These are phyloP conservation scores for Cichladusa arquata DNA, from an alignment of 2,113 vertebrate genomes.

Conservation along the genomic window DNA sequence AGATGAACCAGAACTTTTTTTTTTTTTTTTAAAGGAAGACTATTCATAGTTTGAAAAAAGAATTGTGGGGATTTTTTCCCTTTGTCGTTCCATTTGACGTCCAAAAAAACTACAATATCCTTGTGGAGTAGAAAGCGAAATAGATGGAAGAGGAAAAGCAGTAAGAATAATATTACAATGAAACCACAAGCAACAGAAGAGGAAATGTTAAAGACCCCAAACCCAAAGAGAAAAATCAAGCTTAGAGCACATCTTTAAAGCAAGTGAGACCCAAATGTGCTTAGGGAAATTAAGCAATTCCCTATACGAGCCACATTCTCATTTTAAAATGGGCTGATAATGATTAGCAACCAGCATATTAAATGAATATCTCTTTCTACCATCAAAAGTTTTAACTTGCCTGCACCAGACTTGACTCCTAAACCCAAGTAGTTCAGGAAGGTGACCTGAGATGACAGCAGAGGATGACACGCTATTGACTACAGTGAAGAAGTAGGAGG, in stretches of 20 bases:
- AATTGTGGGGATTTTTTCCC: conserved; percentile 63
- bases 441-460: conserved; percentile 56
- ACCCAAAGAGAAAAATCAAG: conserved; percentile 68
- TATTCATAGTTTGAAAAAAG: conserved; percentile 72
- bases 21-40: conserved; percentile 52
- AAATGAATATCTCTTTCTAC: conserved; percentile 51
- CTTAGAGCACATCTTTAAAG: conserved; percentile 45
- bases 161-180: conserved; percentile 70
- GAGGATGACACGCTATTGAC: conserved; percentile 50
- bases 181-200: conserved; percentile 71
- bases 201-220: conserved; percentile 70
- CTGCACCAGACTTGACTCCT: conserved; percentile 52
- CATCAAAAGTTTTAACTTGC: conserved; percentile 55
- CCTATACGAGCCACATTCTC: conserved; percentile 45
- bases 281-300: conserved; percentile 63
- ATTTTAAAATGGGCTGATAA: conserved; percentile 56
- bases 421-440: conserved; percentile 46
- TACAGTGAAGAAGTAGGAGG: conserved; percentile 55
- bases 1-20: conserved; percentile 71
- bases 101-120: conserved; percentile 68
- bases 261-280: conserved; percentile 58
- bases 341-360: conserved; percentile 59
- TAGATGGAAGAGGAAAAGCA: conserved; percentile 67
- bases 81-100: conserved; percentile 68
- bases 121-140: conserved; percentile 66